Conservation (phyloP, 1,140 invertebrate species). For the Drosophila sucinea region DNA sequence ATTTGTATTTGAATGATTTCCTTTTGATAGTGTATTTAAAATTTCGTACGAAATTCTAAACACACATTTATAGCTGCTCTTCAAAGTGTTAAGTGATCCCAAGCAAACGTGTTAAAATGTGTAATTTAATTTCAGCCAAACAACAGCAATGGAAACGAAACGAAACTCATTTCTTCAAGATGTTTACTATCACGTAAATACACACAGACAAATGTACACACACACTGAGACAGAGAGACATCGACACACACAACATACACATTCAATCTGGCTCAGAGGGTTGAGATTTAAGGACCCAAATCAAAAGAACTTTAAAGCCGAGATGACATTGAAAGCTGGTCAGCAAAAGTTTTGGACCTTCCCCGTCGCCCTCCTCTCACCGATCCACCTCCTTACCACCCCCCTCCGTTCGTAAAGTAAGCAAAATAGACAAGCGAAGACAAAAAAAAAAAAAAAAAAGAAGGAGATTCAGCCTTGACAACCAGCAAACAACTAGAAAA, state of each 20-base stretch:
- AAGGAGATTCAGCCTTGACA: constrained; percentile 50
- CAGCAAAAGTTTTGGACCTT: constrained; percentile 38
- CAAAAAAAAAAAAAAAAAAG: constrained; percentile 19
- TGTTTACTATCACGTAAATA: constrained; percentile 34
- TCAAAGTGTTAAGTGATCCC: constrained; percentile 55
- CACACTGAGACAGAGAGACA: not conserved
- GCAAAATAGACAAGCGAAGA: constrained; percentile 60
- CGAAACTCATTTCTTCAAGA: constrained; percentile 37
- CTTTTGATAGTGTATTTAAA: not conserved
- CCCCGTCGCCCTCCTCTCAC: not conserved
- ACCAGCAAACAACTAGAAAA: constrained; percentile 21
- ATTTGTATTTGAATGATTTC: too few relatives aligned
- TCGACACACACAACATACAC: not conserved
- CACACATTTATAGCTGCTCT: not conserved
- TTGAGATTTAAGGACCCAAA: constrained; percentile 43
- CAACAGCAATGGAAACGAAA: constrained; percentile 25
- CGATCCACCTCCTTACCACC: not conserved
- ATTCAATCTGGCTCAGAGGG: constrained; percentile 11
- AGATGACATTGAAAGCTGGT: constrained; percentile 27
- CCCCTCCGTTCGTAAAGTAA: constrained; percentile 15
- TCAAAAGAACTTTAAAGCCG: constrained; percentile 41
- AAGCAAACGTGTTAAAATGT: constrained; percentile 60
- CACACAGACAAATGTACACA: not conserved
- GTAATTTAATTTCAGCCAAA: constrained; percentile 55
- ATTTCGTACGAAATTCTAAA: not conserved